Base-by-base conservation (phyloP, 2,113 vertebrate genomes). In the Ciconia stormi region DNA sequence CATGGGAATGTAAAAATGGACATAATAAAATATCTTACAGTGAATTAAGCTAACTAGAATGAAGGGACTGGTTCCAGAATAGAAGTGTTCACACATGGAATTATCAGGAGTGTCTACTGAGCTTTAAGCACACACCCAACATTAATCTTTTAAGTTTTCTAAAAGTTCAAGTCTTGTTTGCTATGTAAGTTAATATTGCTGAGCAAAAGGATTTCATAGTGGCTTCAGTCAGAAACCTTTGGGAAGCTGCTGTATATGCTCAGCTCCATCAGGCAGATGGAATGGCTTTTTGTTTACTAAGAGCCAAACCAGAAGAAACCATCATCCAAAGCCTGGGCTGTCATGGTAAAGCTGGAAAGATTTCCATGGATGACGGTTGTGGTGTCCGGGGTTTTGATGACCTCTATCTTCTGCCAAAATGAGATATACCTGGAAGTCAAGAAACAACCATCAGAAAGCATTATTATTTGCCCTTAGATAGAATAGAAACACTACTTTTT, bases 271-370 rank as follows among this genome's bases (percentile, higher is more conserved):
- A 55, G 71, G 29, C 26, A 90, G 27, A 42, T n/a, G 16, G 34
- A 93, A 93, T 29, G 25, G 5, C 8, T 59, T 50, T 76, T 80
- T 84, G 22, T n/a, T 93, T 55, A 50, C 27, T 76, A 53, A 34
- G 19, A 53, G 7, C 38, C 0, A 0, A 80, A 77, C 8, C 22
- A 74, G 30, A 78, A 89, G 67, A 84, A 87, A 47, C 6, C 7
- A 32, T 34, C 8, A 9, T 13, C 5, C 19, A 25, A 81, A 53
- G 13, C 25, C 56, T 30, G 11, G 25, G 7, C 14, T 0, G 0
- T 61, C 27, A 71, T 55, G 38, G 56, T 63, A 78, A 87, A 91
- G 22, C 22, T 18, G 11, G 32, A 65, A 91, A 55, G 16, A 52
- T 61, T 93, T 85, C 36, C 42, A 8, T 5, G 2, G 9, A 13